Percentiles rank a stretch among this genome's conserved stretches.
Conservation (phyloP, 2,113 vertebrate species). For the Thamnaconus septentrionalis region DNA sequence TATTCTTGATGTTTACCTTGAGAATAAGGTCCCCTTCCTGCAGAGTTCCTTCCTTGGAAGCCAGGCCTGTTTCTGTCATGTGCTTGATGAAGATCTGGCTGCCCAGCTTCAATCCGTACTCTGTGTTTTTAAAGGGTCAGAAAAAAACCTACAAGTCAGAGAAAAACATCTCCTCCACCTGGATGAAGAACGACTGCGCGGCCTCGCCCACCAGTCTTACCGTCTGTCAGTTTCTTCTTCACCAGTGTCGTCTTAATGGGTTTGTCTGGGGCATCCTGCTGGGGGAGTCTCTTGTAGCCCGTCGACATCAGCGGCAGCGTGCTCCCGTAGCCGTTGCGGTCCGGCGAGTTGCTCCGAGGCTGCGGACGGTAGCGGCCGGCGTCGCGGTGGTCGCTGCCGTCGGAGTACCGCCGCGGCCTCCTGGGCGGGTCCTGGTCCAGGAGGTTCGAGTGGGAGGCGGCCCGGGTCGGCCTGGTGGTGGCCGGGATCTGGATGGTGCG, state of each 20-base stretch:
- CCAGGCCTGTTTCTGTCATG: slow-evolving; percentile 88
- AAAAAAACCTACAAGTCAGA: not conserved
- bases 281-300: slow-evolving; percentile 85
- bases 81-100: slow-evolving; percentile 98
- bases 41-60: slow-evolving; percentile 80
- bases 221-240: slow-evolving; percentile 82
- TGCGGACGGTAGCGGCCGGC: slow-evolving; percentile 18
- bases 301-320: slow-evolving; percentile 83
- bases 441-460: slow-evolving; percentile 60
- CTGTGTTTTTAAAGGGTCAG: slow-evolving; percentile 60
- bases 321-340: slow-evolving; percentile 68
- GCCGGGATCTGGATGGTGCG: slow-evolving; percentile 83
- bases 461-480: slow-evolving; percentile 53
- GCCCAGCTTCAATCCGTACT: slow-evolving; percentile 94
- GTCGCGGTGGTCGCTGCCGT: slow-evolving; percentile 79
- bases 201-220: slow-evolving; percentile 61
- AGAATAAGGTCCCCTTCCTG: slow-evolving; percentile 96
- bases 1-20: slow-evolving; percentile 75
- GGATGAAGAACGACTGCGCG: no score
- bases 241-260: slow-evolving; percentile 84
- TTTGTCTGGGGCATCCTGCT: slow-evolving; percentile 64
- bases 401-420: slow-evolving; percentile 72
- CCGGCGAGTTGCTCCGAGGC: slow-evolving; percentile 64
- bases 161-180: not conserved
- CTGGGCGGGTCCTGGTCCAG: slow-evolving; percentile 57